Conservation (phyloP, 2,888 invertebrate species). For the Cantharis rufa region DNA sequence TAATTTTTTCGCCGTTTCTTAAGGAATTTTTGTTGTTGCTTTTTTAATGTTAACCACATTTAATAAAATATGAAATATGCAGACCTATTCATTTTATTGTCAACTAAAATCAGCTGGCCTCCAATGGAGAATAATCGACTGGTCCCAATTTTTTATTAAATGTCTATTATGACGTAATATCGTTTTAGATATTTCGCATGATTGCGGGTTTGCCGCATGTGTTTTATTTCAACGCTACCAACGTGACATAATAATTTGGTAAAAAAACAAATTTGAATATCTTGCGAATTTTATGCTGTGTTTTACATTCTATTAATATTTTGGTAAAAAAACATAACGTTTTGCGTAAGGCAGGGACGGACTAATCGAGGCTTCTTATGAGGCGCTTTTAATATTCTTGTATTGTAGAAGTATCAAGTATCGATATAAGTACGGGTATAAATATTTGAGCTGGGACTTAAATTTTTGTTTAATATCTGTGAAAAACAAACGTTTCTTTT, state of each 20-base stretch:
- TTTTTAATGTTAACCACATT: slow-evolving; percentile 45
- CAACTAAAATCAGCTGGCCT: slow-evolving; percentile 56
- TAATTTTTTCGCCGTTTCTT: slow-evolving; percentile 41
- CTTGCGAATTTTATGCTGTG: neutral
- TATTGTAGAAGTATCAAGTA: too few species aligned
- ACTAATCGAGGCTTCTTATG: too few species aligned
- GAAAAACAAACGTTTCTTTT: too few species aligned
- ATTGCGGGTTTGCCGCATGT: slow-evolving; percentile 2
- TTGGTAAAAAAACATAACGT: neutral
- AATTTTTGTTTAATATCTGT: too few species aligned
- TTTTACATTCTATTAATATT: neutral
- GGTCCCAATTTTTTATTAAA: slow-evolving; percentile 28
- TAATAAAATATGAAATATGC: slow-evolving; percentile 31
- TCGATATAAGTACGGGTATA: too few species aligned
- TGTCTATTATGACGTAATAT: slow-evolving; percentile 35
- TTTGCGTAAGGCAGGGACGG: too few species aligned
- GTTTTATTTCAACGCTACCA: neutral
- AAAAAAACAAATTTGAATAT: neutral
- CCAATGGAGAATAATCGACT: slow-evolving; percentile 48
- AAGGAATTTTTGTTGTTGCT: slow-evolving; percentile 39
- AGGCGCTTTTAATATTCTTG: too few species aligned
- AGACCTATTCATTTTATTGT: slow-evolving; percentile 55
- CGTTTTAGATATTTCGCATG: slow-evolving; percentile 5
- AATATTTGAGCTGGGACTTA: too few species aligned
- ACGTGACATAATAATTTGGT: neutral